These are phyloP conservation scores for Zoanthus solanderi DNA, from an alignment of 92 coral and sea anemone species.

Conservation along the genomic window DNA sequence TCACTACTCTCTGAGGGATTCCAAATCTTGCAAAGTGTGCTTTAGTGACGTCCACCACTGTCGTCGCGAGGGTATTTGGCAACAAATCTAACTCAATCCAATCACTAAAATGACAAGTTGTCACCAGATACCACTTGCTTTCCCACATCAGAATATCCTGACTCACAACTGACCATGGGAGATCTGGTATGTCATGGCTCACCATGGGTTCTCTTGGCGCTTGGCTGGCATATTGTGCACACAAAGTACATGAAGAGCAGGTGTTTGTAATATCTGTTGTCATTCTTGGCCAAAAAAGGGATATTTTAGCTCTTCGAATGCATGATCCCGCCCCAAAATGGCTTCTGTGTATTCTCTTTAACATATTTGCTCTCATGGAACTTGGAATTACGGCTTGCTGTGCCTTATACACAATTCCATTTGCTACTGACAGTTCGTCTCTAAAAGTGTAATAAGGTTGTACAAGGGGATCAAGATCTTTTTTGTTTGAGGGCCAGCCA, in stretches of 20 bases:
- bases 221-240: constrained; percentile 54
- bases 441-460: constrained; percentile 27
- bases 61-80: constrained; percentile 46
- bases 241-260: constrained; percentile 45
- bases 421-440: not conserved
- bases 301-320: constrained; percentile 47
- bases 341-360: not conserved
- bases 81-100: constrained; percentile 40
- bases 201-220: constrained; percentile 53
- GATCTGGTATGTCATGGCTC: constrained; percentile 56
- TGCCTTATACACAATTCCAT: not conserved
- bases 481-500: constrained; percentile 11
- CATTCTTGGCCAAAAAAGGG: constrained; percentile 60
- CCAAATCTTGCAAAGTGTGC: constrained; percentile 62
- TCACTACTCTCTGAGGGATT: constrained; percentile 33
- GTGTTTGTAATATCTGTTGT: constrained; percentile 41
- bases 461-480: constrained; percentile 14
- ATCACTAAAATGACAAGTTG: constrained; percentile 48
- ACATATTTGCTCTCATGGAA: not conserved
- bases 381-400: not conserved
- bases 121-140: constrained; percentile 51
- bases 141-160: constrained; percentile 57
- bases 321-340: not conserved
- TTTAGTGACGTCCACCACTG: constrained; percentile 45
- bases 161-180: constrained; percentile 46